Base-by-base conservation (phyloP, 2,113 vertebrate genomes). In the Melanostigma gelatinosum region DNA sequence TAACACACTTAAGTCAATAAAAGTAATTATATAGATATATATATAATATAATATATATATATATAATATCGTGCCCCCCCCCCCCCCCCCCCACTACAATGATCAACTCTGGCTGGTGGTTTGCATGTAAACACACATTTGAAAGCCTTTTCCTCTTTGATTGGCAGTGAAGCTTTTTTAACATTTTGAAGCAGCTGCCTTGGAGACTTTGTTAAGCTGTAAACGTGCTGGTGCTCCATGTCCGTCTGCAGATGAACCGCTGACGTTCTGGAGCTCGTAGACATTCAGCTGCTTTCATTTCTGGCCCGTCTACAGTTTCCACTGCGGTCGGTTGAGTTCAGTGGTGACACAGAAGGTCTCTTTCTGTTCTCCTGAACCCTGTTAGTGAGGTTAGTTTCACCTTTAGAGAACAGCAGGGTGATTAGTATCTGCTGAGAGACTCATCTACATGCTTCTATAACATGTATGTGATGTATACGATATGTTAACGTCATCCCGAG, bases 111-210 rank as follows among this genome's bases (percentile, higher is more conserved):
- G 67, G 72, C 67, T 63, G 46, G 5, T 58, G 64, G 13, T 48
- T 66, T 74, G 36, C 42, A 68, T 79, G 66, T 84, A 84, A 78
- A 81, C 75, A 75, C 52, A 72, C 62, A 34, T 67, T 72, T 65
- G 54, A 73, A 72, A 76, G 9, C 24, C 22, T 29, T 61, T 55
- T 6, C 36, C 32, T 68, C 4, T 66, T 69, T 60, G 27, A 32
- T 79, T 76, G 38, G 11, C 64, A 52, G 61, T 76, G 36, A 48
- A 7, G 34, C 16, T 42, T 83, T 76, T 42, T 52, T 40, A 65
- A 74, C 67, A 27, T 55, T 75, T 81, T 75, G 61, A 73, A 72
- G 5, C 13, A 1, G 44, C 24, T 36, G 13, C 34, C 36, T 58
- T 44, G 20, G 34, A 57, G 22, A 60, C 24, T 75, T 61, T 32